Percentiles rank a stretch among this genome's conserved stretches.
These are phyloP conservation scores for Crenuchus spilurus DNA, from an alignment of 2,797 vertebrate genomes.

Conservation along the genomic window DNA sequence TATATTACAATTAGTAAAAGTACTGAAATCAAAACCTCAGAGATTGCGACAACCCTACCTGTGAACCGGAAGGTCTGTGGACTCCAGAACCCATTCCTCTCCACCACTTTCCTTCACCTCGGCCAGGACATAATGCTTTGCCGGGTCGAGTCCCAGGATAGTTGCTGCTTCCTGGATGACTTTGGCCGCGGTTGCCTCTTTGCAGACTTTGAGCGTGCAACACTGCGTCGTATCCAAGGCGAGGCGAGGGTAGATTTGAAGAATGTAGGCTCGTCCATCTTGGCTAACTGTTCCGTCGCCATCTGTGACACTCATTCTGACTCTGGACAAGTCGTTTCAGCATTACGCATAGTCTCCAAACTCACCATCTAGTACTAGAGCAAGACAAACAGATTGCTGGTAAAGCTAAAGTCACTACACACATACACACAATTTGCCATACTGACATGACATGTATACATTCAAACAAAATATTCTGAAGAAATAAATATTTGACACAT, in stretches of 20 bases:
- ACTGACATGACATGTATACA: too few species aligned
- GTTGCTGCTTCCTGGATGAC: constrained; percentile 85
- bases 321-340: constrained; percentile 80
- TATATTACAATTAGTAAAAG: too few species aligned
- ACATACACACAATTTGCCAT: too few species aligned
- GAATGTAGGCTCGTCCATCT: constrained; percentile 82
- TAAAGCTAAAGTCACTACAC: too few species aligned
- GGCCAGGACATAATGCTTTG: constrained; percentile 87
- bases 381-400: too few species aligned
- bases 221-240: constrained; percentile 76
- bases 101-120: constrained; percentile 97
- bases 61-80: constrained; percentile 90
- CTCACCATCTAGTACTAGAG: constrained; percentile 80
- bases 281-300: constrained; percentile 78
- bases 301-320: constrained; percentile 96
- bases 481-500: too few species aligned
- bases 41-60: too few species aligned
- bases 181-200: constrained; percentile 86
- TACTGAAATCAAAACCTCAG: too few species aligned
- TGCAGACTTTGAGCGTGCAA: constrained; percentile 86
- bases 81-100: constrained; percentile 96
- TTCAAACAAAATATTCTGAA: too few species aligned
- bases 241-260: constrained; percentile 92
- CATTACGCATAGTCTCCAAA: constrained; percentile 81
- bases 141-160: constrained; percentile 82